These are phyloP conservation scores for Crocodylus rhombifer DNA, from an alignment of 2,797 vertebrate genomes.

Conservation along the genomic window DNA sequence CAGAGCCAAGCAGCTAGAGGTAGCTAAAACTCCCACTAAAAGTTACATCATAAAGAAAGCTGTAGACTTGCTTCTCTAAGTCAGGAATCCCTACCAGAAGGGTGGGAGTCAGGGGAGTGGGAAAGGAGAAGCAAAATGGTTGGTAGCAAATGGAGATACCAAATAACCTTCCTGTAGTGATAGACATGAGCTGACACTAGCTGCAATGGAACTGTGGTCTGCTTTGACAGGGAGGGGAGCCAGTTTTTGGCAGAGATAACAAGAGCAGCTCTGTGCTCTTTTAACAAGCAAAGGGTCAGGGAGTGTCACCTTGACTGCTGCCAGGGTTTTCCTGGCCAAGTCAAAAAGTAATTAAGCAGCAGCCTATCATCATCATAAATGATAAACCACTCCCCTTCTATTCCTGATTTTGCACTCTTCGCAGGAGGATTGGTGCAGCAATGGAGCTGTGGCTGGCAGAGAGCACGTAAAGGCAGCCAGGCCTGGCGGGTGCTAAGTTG, in stretches of 20 bases:
- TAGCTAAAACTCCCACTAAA: not conserved
- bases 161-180: not conserved
- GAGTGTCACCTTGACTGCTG: not conserved
- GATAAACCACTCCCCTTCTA: not conserved
- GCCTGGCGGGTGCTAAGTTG: too few species aligned
- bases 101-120: not conserved
- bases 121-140: not conserved
- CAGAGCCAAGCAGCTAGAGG: not conserved
- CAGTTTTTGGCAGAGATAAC: not conserved
- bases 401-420: not conserved
- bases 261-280: not conserved
- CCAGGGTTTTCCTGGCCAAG: not conserved
- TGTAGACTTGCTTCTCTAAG: not conserved
- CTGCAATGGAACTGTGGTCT: not conserved
- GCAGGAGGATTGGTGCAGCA: not conserved
- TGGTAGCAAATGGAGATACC: not conserved
- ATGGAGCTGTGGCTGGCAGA: not conserved
- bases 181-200: not conserved
- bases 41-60: not conserved
- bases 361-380: not conserved
- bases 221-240: not conserved
- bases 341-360: not conserved
- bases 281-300: not conserved
- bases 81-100: not conserved
- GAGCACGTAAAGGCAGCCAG: not conserved